phyloP scores from a whole-genome alignment of 2,113 vertebrate genomes.

The Athene cunicularia region DNA sequence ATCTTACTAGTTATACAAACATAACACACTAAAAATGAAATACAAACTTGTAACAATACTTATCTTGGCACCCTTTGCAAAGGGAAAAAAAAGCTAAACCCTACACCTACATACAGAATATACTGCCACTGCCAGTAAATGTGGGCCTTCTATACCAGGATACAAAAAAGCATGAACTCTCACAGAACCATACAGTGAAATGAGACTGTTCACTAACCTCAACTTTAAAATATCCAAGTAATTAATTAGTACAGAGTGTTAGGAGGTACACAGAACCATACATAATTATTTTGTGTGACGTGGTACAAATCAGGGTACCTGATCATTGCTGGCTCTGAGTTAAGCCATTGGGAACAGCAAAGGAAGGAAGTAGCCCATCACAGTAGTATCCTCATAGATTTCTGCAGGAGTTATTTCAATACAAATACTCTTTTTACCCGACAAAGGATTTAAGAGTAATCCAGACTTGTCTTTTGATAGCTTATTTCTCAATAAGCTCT shows the following conservation, averaged over 20 bases:
- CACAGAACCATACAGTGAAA: neutral
- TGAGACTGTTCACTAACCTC: neutral
- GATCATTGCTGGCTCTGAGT: neutral
- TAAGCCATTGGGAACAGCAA: neutral
- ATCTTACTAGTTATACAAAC: neutral
- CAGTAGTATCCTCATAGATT: neutral
- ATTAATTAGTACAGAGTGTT: neutral
- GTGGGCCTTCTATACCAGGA: neutral
- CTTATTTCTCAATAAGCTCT: neutral
- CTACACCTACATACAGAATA: neutral
- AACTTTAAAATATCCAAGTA: neutral
- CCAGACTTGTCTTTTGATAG: neutral
- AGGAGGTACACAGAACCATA: neutral
- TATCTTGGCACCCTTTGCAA: neutral
- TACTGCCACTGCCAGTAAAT: neutral
- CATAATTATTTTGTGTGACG: neutral
- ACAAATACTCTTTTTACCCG: neutral
- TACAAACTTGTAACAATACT: neutral
- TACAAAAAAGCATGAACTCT: neutral
- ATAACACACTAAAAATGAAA: neutral
- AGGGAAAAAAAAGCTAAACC: neutral
- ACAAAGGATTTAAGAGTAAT: neutral
- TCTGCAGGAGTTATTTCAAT: neutral
- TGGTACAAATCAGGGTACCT: neutral
- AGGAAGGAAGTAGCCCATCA: neutral